phyloP scores from a whole-genome alignment of 1,140 invertebrate species.

The Bombus confusus region DNA sequence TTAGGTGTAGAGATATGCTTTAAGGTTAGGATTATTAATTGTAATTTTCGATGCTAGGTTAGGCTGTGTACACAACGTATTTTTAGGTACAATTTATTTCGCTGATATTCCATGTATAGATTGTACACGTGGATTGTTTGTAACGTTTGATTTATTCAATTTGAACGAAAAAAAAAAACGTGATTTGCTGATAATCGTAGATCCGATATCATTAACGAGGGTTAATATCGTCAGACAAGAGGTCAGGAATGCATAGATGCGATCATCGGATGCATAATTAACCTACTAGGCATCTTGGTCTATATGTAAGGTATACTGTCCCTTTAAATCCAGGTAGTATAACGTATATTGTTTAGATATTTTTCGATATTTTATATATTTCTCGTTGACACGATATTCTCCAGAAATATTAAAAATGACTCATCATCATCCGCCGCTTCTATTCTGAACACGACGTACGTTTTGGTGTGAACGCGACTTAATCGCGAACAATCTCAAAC shows the following conservation, averaged over 20 bases:
- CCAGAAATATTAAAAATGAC: background rate
- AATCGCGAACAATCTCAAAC: constrained; percentile 46
- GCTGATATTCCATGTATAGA: background rate
- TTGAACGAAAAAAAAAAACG: background rate
- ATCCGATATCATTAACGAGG: constrained; percentile 35
- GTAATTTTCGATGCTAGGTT: too few species aligned
- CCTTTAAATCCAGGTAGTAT: background rate
- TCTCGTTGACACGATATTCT: background rate
- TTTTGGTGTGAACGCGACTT: constrained; percentile 46
- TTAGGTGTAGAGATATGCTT: too few species aligned
- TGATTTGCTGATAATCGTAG: constrained; percentile 11
- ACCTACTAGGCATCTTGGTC: background rate
- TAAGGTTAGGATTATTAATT: too few species aligned
- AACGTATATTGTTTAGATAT: background rate
- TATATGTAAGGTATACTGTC: background rate
- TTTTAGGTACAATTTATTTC: background rate
- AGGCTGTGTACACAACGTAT: background rate
- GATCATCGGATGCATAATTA: constrained; percentile 25
- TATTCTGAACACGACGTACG: background rate
- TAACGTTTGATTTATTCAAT: background rate
- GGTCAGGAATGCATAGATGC: constrained; percentile 26
- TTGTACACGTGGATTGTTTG: too few species aligned
- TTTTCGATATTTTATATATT: background rate
- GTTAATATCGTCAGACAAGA: constrained; percentile 15
- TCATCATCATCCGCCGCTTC: background rate